Evolutionary conservation across 2,888 invertebrate species (phyloP).

Genomic region (Megalurothrips usitatus): DNA sequence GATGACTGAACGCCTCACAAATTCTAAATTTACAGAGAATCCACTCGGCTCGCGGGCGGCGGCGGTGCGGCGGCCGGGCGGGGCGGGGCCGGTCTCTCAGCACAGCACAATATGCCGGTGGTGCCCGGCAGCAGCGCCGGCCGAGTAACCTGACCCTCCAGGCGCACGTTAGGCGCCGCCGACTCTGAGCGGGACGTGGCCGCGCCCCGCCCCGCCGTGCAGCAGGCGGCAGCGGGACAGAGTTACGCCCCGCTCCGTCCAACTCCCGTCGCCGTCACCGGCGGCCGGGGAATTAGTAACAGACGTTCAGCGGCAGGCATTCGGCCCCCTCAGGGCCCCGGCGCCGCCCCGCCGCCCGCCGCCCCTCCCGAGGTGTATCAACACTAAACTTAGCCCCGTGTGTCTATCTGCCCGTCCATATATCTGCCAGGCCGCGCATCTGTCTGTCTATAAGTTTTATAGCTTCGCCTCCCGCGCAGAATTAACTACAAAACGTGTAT

Average conservation of each 20-base stretch:
- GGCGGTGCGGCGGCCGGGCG: not conserved
- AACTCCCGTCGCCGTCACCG: slow-evolving; percentile 19
- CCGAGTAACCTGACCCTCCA: not conserved
- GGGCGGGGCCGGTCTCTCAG: not conserved
- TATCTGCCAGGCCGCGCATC: slow-evolving; percentile 21
- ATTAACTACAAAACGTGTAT: slow-evolving; percentile 27
- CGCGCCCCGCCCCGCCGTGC: not conserved
- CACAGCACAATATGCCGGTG: not conserved
- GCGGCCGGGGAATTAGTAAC: slow-evolving; percentile 7
- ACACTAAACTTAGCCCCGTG: slow-evolving; percentile 22
- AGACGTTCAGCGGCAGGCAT: slow-evolving; percentile 9
- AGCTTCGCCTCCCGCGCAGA: slow-evolving; percentile 25
- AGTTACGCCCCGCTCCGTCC: not conserved
- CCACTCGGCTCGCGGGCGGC: not conserved
- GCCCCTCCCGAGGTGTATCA: not conserved
- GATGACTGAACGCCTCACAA: not conserved
- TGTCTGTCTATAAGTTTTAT: slow-evolving; percentile 27
- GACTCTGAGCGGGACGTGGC: not conserved
- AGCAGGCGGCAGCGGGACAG: not conserved
- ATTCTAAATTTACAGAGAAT: not conserved
- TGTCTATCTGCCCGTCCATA: slow-evolving; percentile 23
- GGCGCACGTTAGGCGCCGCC: not conserved
- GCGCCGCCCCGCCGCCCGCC: not conserved
- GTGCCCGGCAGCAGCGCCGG: not conserved
- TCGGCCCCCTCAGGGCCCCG: not conserved